A percentile compares a stretch with the other conserved stretches of the same genome.
These are phyloP conservation scores for Caerostris darwini DNA, from an alignment of 1,140 invertebrate species.

Conservation along the genomic window DNA sequence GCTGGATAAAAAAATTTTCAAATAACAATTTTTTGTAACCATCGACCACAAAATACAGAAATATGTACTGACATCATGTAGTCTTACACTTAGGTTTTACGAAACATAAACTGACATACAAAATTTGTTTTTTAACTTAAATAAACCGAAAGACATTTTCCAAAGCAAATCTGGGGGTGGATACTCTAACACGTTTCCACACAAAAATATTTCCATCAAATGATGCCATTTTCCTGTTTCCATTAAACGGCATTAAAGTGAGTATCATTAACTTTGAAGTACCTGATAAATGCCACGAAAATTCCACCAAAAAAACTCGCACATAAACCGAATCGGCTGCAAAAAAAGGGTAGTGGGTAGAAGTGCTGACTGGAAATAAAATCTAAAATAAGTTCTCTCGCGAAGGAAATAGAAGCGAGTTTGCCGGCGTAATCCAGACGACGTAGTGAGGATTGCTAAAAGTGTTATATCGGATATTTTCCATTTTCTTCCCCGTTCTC, in stretches of 20 bases:
- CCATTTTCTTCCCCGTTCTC: neutral
- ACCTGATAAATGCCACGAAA: neutral
- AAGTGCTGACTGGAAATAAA: neutral
- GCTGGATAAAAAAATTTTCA: too few relatives aligned
- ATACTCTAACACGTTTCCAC: neutral
- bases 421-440: slow-evolving; percentile 19
- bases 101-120: too few relatives aligned
- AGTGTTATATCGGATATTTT: slow-evolving; percentile 59
- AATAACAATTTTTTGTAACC: too few relatives aligned
- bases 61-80: too few relatives aligned
- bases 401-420: neutral
- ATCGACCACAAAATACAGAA: too few relatives aligned
- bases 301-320: neutral
- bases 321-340: neutral
- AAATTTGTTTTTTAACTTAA: neutral
- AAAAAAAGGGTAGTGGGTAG: neutral
- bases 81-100: too few relatives aligned
- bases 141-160: too few relatives aligned
- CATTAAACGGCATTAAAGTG: neutral
- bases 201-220: neutral
- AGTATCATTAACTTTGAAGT: neutral
- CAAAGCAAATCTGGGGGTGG: neutral
- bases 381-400: slow-evolving; percentile 7
- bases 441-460: slow-evolving; percentile 41
- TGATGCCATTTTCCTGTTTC: neutral